phyloP scores from a whole-genome alignment of 2,888 invertebrate genomes.

The Caenorhabditis macrosperma region DNA sequence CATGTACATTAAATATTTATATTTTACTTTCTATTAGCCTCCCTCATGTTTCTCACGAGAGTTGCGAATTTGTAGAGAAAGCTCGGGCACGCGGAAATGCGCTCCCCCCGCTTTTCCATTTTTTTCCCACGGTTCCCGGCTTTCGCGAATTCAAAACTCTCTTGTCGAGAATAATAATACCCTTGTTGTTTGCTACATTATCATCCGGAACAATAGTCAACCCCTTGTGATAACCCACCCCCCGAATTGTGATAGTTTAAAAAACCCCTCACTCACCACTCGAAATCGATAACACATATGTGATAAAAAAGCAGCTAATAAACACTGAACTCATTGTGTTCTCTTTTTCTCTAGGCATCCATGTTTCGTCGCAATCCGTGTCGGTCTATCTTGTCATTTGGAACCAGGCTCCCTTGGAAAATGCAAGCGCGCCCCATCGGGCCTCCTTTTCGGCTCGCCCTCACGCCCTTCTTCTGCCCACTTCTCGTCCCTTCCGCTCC shows the following conservation, averaged over 20 bases:
- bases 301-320: background rate
- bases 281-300: background rate
- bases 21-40: background rate
- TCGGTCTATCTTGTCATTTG: too few species aligned
- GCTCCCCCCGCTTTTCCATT: background rate
- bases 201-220: constrained; percentile 3
- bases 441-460: background rate
- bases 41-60: too few species aligned
- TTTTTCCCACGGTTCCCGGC: background rate
- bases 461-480: background rate
- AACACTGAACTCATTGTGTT: background rate
- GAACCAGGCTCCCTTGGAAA: too few species aligned
- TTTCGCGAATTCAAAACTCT: too few species aligned
- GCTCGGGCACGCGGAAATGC: too few species aligned
- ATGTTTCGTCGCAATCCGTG: too few species aligned
- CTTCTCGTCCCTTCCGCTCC: background rate
- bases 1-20: constrained; percentile 6
- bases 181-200: background rate
- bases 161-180: too few species aligned
- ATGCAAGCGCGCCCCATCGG: constrained; percentile 39
- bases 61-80: too few species aligned
- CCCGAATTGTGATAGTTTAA: background rate
- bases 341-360: background rate
- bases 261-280: background rate
- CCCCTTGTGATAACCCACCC: background rate